Percentiles rank a stretch among this genome's conserved stretches.
Evolutionary conservation across 2,797 vertebrate species (phyloP).

Genomic region (Centropyge bicolor): DNA sequence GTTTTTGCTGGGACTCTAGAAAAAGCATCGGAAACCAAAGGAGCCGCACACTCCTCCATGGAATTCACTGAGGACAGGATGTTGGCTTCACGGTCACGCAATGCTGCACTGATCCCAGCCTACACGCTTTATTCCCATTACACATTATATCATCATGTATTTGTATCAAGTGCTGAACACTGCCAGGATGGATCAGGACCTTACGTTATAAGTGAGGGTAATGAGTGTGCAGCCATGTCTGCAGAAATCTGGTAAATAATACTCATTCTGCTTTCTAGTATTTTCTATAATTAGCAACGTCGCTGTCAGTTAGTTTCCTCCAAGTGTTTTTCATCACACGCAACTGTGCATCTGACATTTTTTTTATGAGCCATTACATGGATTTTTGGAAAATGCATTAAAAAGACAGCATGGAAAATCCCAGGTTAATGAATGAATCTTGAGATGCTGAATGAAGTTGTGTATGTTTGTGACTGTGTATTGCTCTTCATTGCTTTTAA

Average conservation of each 20-base stretch:
- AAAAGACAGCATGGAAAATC: background rate
- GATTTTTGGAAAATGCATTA: background rate
- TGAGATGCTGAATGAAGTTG: slow-evolving; percentile 3
- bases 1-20: slow-evolving; percentile 71
- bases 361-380: background rate
- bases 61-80: slow-evolving; percentile 85
- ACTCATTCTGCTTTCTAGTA: slow-evolving; percentile 7
- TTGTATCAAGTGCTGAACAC: slow-evolving; percentile 40
- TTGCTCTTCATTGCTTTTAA: slow-evolving; percentile 17
- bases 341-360: no score
- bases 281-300: background rate
- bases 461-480: slow-evolving; percentile 6
- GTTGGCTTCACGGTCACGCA: slow-evolving; percentile 82
- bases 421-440: background rate
- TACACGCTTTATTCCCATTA: slow-evolving; percentile 65
- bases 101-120: slow-evolving; percentile 71
- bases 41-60: slow-evolving; percentile 78
- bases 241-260: background rate
- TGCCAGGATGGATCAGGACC: slow-evolving; percentile 36
- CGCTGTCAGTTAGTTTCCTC: background rate
- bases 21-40: slow-evolving; percentile 80
- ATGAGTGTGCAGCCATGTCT: background rate
- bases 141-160: slow-evolving; percentile 62
- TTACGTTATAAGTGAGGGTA: slow-evolving; percentile 6
- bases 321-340: no score